Evolutionary conservation across 2,797 vertebrate species (phyloP), one percentile per base, ranked within the genome.

Genomic region (Carcharodon carcharias): DNA sequence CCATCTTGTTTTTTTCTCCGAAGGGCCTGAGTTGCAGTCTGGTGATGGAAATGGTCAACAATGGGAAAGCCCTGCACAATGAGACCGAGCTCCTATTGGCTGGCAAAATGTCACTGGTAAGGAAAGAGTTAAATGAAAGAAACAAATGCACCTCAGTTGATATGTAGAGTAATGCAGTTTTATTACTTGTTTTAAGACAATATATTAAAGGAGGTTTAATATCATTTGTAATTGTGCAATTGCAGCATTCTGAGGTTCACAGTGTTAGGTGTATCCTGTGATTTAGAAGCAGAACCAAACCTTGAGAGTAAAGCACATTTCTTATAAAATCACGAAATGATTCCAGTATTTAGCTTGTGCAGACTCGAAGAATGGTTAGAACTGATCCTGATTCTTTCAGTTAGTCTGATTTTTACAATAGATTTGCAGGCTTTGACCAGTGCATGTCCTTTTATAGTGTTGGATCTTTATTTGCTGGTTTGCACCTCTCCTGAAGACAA

Each of bases 101-200:
- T 0, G 99, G 99, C 35, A 99, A 98, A 97, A 98, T 99, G 98
- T 99, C 99, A 21, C 97, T 99, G 99, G 99, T 99, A 97, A 97
- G 98, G 31, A 96, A 97, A 69, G 31, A 85, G 28, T 11, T 56
- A 67, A 96, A 88, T 87, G 1, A 35, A 67, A 63, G 58, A 11
- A 87, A 67, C 56, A 11, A 40, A 45, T 65, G 89, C 6, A 14
- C 35, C 50, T 67, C 4, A 35, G 21, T 54, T 28, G 54, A 35
- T 56, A 35, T 95, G 21, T 56, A 7, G 61, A 26, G 40, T 65
- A 67, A 93, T 21, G 2, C 7, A 93, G 61, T 88, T 56, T 56
- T 89, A 56, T 88, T 35, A 63, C 31, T 14, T 92, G 31, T 85
- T 85, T 85, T 61, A 92, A 58, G 58, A n/a, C 56, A 16, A 35